These are phyloP conservation scores for Brachionus paranguensis DNA, from an alignment of 1,140 invertebrate genomes.

Conservation along the genomic window DNA sequence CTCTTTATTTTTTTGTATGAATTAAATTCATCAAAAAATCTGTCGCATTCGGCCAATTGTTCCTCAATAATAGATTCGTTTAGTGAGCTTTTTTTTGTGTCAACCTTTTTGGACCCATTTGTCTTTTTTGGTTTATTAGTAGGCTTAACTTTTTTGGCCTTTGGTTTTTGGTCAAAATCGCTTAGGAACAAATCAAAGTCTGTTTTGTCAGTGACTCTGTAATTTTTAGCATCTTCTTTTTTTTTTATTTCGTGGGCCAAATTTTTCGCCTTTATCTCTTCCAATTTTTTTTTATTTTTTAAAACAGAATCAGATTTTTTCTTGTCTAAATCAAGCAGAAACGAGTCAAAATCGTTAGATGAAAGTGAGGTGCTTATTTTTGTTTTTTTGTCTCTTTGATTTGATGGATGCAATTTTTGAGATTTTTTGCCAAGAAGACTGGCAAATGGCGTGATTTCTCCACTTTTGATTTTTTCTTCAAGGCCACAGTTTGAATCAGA, in stretches of 20 bases:
- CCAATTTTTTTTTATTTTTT: background rate
- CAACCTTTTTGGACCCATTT: background rate
- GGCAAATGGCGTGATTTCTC: slow-evolving; percentile 5
- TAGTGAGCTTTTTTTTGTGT: background rate
- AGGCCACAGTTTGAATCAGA: background rate
- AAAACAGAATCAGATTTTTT: background rate
- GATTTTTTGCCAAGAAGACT: background rate
- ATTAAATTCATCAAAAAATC: background rate
- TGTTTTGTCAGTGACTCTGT: background rate
- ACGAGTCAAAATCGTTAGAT: slow-evolving; percentile 15
- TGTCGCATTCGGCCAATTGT: background rate
- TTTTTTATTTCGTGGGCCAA: background rate
- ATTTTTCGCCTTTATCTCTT: background rate
- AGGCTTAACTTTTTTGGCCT: background rate
- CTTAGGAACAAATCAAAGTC: slow-evolving; percentile 5
- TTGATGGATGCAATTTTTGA: background rate
- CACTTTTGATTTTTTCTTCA: background rate
- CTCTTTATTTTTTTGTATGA: background rate
- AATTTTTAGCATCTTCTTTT: slow-evolving; percentile 20
- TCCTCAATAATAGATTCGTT: background rate
- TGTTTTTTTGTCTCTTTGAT: background rate
- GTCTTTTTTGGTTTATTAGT: background rate
- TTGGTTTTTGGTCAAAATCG: background rate
- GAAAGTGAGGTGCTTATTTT: background rate
- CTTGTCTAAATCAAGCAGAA: slow-evolving; percentile 13